Evolutionary conservation across 2,888 invertebrate genomes (phyloP).

Genomic region (Chorisops tibialis): DNA sequence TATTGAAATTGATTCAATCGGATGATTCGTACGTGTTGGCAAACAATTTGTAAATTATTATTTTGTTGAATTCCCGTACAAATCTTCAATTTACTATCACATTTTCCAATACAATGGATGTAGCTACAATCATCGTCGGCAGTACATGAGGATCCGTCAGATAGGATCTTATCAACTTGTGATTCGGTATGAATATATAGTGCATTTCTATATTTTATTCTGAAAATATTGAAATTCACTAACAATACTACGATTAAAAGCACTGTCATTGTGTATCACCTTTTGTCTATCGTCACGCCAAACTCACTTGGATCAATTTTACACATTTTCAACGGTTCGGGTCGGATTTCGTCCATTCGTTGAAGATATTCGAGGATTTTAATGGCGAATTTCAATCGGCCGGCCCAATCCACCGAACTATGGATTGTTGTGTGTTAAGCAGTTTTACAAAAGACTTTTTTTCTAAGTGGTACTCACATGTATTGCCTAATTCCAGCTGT

Average conservation of each 20-base stretch:
- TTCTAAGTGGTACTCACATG: constrained; percentile 39
- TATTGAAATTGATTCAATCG: no score
- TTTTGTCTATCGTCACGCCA: constrained; percentile 45
- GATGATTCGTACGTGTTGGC: constrained; percentile 36
- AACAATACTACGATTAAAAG: background rate
- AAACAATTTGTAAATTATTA: constrained; percentile 49
- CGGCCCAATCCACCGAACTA: constrained; percentile 46
- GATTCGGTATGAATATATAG: constrained; percentile 45
- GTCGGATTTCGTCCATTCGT: constrained; percentile 48
- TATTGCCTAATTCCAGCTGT: constrained; percentile 45
- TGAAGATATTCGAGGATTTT: constrained; percentile 48
- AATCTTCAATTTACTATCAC: constrained; percentile 41
- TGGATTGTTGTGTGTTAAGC: background rate
- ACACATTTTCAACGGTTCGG: constrained; percentile 48
- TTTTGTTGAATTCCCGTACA: constrained; percentile 47
- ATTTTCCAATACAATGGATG: constrained; percentile 45
- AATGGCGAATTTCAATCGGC: constrained; percentile 46
- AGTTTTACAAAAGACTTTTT: background rate
- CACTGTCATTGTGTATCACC: constrained; percentile 32
- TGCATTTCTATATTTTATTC: constrained; percentile 48
- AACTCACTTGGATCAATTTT: constrained; percentile 46
- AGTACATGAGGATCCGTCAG: constrained; percentile 43
- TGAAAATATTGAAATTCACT: constrained; percentile 27
- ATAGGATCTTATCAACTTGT: constrained; percentile 45
- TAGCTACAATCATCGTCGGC: constrained; percentile 44